Evolutionary conservation across 37 sponge, comb jelly and placozoan species (phyloP), one percentile per base, ranked within the genome.

Genomic region (Chondrilla cf. caribensis): DNA sequence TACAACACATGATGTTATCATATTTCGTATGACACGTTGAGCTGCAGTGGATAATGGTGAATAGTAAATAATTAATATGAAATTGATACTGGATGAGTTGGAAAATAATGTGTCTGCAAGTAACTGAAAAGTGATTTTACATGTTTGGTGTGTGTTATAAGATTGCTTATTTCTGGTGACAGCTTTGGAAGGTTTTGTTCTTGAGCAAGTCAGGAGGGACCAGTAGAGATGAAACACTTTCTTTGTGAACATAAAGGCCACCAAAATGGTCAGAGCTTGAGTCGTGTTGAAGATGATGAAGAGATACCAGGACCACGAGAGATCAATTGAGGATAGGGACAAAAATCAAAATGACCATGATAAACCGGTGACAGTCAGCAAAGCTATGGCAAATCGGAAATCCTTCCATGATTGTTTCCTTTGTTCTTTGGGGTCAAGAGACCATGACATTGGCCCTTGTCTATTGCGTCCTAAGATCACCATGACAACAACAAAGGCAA

Each of bases 271-370:
- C 36, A 88, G 33, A n/a, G 84, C 89, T 31, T 84, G 89, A 33
- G 81, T 80, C 65, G 67, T 80, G 75, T 79, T 88, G 54, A 88
- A 58, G 38, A 84, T 65, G 25, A 89, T 80, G 66, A 89, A 89
- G 31, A 59, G 42, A 55, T 89, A 89, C 85, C 85, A 84, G 14
- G 81, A 58, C 85, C 85, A 84, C 33, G 28, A 54, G 1, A 29
- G 47, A 24, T 40, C 39, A 35, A 57, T 58, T 8, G 14, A 18
- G 0, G 71, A 17, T 2, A 88, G 42, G 6, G 89, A 80, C 0
- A 84, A 2, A 33, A 88, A 80, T 14, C 89, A 84, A 80, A 88
- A 88, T 29, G 80, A 28, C 89, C 89, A 88, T 18, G 84, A 84
- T 36, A 83, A n/a, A 26, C 89, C 89, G 9, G 81, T 79, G 32